phyloP scores from a whole-genome alignment of 2,888 invertebrate species.

The Drosophila anomalata region DNA sequence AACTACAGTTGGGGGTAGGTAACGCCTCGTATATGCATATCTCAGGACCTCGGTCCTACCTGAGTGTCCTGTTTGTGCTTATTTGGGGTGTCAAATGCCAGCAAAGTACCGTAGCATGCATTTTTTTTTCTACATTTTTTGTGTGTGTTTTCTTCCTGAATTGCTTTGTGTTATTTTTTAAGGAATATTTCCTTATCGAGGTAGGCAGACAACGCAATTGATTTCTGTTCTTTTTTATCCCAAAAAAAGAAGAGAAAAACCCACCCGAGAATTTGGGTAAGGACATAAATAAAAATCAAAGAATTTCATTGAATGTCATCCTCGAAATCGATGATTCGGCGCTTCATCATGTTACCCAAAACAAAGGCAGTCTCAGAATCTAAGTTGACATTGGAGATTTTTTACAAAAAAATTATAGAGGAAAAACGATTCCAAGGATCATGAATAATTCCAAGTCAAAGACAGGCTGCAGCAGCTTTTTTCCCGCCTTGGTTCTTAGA shows the following conservation, averaged over 20 bases:
- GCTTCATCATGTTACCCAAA: slow-evolving; percentile 74
- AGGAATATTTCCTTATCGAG: slow-evolving; percentile 62
- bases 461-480: slow-evolving; percentile 29
- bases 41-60: slow-evolving; percentile 53
- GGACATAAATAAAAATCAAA: slow-evolving; percentile 68
- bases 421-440: slow-evolving; percentile 47
- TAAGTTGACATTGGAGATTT: slow-evolving; percentile 48
- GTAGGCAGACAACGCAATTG: slow-evolving; percentile 71
- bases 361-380: slow-evolving; percentile 43
- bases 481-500: not conserved
- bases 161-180: slow-evolving; percentile 63
- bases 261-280: slow-evolving; percentile 30
- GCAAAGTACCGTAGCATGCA: slow-evolving; percentile 70
- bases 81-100: slow-evolving; percentile 72
- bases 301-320: slow-evolving; percentile 68
- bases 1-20: slow-evolving; percentile 50
- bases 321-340: slow-evolving; percentile 45
- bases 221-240: slow-evolving; percentile 73
- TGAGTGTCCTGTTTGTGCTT: slow-evolving; percentile 58
- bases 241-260: slow-evolving; percentile 59
- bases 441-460: slow-evolving; percentile 46
- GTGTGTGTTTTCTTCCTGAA: slow-evolving; percentile 36
- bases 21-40: slow-evolving; percentile 64
- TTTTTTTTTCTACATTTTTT: slow-evolving; percentile 10
- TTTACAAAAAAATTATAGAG: slow-evolving; percentile 31